Evolutionary conservation across 2,113 vertebrate species (phyloP), one percentile per base, ranked within the genome.

Genomic region (Loxodonta africana): DNA sequence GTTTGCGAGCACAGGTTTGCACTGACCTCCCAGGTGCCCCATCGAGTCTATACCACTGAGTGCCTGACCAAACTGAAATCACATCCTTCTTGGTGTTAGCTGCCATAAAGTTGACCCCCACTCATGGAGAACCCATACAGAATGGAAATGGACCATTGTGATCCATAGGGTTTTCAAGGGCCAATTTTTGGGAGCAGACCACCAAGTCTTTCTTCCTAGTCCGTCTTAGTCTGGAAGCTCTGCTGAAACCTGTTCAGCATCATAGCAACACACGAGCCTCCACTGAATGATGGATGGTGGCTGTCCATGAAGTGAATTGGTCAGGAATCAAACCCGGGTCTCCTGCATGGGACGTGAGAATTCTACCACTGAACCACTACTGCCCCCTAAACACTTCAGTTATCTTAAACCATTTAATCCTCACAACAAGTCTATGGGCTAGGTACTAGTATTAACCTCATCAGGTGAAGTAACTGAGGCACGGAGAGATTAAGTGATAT

Each of bases 1-100:
- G 76, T 0, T 57, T 57, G 30, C 9, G 86, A 14, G 17, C 69
- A 14, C 5, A 9, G 20, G 15, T 37, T 17, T 5, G n/a, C 48
- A 20, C 26, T 0, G 0, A 0, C 30, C n/a, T 65, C 74, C 76
- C 25, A 1, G 60, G 26, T 0, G n/a, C 12, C 63, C 62, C n/a
- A 23, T 0, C 37, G 5, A 1, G 8, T 1, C 26, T 11, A 7
- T 1, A 0, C 57, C 18, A 2, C 17, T 0, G 0, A 0, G 30
- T 0, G 5, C 9, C 73, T 12, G n/a, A 4, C 25, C 9, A 30
- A 0, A 17, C 2, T 26, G 33, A 4, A 12, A 73, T 26, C 33
- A 20, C 37, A 33, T 73, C 17, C 2, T 73, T 23, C 60, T 62
- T 8, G 21, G 60, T 23, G 60, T 23, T 4, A 30, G 17, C 26